Percentiles rank a stretch among this genome's conserved stretches.
Conservation (phyloP, 92 coral and sea anemone species). For the Anthopleura xanthogrammica region DNA sequence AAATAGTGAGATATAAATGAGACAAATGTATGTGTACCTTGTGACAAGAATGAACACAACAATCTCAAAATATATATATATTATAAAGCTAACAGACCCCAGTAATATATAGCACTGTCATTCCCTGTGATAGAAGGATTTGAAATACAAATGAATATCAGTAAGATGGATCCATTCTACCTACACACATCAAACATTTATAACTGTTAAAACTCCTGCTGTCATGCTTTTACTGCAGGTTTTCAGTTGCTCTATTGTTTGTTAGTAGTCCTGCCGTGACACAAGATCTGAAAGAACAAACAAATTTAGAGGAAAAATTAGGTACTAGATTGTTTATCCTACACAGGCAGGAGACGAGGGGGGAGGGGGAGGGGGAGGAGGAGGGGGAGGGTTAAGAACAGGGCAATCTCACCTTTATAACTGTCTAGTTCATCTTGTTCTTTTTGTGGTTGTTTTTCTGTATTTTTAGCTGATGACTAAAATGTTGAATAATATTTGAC, state of each 20-base stretch:
- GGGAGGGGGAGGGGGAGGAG: not conserved
- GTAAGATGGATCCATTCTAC: too few relatives aligned
- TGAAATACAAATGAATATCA: too few relatives aligned
- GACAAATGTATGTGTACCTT: too few relatives aligned
- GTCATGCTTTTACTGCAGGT: not conserved
- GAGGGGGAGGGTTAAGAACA: not conserved
- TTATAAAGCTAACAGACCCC: too few relatives aligned
- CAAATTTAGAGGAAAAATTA: not conserved
- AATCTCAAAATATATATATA: too few relatives aligned
- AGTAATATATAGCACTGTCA: too few relatives aligned
- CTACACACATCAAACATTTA: not conserved
- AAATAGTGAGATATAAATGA: too few relatives aligned
- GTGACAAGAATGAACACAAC: too few relatives aligned
- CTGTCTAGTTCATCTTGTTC: slow-evolving; percentile 79
- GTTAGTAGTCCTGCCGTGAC: slow-evolving; percentile 12
- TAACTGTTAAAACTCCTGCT: not conserved
- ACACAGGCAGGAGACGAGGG: not conserved
- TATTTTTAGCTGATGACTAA: not conserved
- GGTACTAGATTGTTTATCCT: not conserved
- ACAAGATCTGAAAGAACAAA: slow-evolving; percentile 3
- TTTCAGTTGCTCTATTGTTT: not conserved
- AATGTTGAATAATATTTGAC: not conserved
- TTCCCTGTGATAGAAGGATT: too few relatives aligned
- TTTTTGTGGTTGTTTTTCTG: slow-evolving; percentile 20
- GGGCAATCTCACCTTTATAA: slow-evolving; percentile 67